Conservation (phyloP, 2,888 invertebrate genomes). For the Cephalotes varians region DNA sequence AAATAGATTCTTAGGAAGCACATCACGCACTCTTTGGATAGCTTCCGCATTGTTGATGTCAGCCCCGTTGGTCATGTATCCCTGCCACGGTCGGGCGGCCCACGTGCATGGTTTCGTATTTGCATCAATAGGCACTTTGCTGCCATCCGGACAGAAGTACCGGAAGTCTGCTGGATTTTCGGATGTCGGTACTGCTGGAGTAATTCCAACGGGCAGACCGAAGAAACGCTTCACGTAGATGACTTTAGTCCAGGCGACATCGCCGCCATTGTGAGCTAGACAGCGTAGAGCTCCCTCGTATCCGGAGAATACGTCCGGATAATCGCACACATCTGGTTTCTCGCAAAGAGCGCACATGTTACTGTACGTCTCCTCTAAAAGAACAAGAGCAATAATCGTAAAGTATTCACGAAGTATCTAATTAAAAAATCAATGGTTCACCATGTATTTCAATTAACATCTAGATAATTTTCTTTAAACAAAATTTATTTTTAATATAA, state of each 20-base stretch:
- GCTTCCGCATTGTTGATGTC: constrained; percentile 80
- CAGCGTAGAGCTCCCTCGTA: constrained; percentile 95
- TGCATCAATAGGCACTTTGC: constrained; percentile 89
- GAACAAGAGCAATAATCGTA: background rate
- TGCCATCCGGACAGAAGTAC: constrained; percentile 93
- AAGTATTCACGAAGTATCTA: background rate
- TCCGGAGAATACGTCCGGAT: constrained; percentile 94
- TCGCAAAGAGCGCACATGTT: constrained; percentile 93
- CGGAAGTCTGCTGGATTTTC: constrained; percentile 90
- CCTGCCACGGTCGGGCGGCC: constrained; percentile 95
- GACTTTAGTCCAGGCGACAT: constrained; percentile 95
- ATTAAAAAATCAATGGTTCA: background rate
- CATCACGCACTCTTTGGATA: constrained; percentile 77
- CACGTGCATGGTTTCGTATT: constrained; percentile 90
- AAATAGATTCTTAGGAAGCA: background rate
- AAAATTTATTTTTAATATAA: background rate
- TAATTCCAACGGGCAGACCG: constrained; percentile 89
- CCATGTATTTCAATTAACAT: background rate
- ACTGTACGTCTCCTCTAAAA: constrained; percentile 90
- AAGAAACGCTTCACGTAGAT: constrained; percentile 93
- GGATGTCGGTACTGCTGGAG: constrained; percentile 87
- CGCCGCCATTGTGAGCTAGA: constrained; percentile 92
- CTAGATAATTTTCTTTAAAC: background rate
- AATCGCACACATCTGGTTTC: constrained; percentile 91
- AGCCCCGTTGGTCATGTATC: constrained; percentile 90